Evolutionary conservation across 1,140 invertebrate species (phyloP), one percentile per base, ranked within the genome.

Genomic region (Mercenaria mercenaria): DNA sequence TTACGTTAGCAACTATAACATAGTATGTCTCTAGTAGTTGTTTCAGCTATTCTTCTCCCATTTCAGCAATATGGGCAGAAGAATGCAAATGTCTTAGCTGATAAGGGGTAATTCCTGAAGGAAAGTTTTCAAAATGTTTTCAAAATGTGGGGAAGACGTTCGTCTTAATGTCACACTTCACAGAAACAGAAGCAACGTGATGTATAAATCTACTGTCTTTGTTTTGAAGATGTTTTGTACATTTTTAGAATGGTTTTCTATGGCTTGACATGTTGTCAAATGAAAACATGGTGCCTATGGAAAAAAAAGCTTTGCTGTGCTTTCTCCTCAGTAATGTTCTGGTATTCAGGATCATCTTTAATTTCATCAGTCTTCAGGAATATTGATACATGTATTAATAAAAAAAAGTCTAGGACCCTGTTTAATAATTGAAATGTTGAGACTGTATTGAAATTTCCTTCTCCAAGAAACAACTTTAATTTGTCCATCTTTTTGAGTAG

Each of bases 351-450:
- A 8, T 47, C 43, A 47, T 8, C 6, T 6, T 47, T 8, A 47
- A 15, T 47, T 47, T 6, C 43, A 15, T 47, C 6, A 15, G 15
- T 15, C 43, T 72, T 1, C 2, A 6, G 67, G 67, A 72, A 37
- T 72, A 11, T 72, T 72, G 10, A 18, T 4, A n/a, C n/a, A n/a
- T n/a, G n/a, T n/a, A n/a, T 18, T 72, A 18, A 11, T 18, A 18
- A 72, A 72, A 72, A 72, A n/a, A 29, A 72, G 29, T 72, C 67
- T 4, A 72, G 29, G 11, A 72, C 67, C n/a, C 29, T 72, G 23
- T 72, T 26, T 72, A 72, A 72, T 23, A 72, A 72, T 23, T 72
- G n/a, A 72, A 72, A 72, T 11, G 32, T 72, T 26, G 67, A 72
- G 1, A 72, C 67, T 29, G 2, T 34, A 72, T 72, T 72, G 3